Base-by-base conservation (phyloP, 2,797 vertebrate species). In the Labeo calbasu region DNA sequence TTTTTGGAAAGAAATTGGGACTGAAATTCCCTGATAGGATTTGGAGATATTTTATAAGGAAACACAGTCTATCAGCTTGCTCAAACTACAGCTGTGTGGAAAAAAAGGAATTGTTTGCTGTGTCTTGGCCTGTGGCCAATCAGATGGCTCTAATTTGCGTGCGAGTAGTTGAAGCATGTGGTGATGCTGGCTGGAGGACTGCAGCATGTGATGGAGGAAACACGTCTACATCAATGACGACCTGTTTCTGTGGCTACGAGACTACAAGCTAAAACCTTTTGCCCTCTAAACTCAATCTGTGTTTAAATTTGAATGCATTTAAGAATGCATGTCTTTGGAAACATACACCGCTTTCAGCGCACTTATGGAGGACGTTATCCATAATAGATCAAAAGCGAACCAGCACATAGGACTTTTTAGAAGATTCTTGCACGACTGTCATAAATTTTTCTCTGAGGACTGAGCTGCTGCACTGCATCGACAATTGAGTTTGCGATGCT, bases 71-170 rank as follows among this genome's bases (percentile, higher is more conserved):
- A 79, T 88, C 86, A 81, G 78, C 81, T 87, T 87, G 82, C 85
- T 77, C 28, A 32, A 48, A 36, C 70, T 68, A 78, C 79, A 69
- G 81, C 78, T 79, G 68, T 48, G 23, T 50, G 21, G 25, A 61
- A 76, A 63, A 66, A 79, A 19, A 50, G 32, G 15, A 75, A 82
- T 77, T 43, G 84, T 82, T 89, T 63, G 86, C 87, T 5, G 79
- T 88, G 23, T 66, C 19, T 51, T 94, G 92, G 93, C 91, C 75
- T 28, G 1, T 23, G 9, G 89, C 94, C 94, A 92, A 93, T 94
- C 94, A 94, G 92, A 94, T 93, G 94, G 89, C 92, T 93, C 88
- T 88, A 91, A 94, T 94, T 94, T 93, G 89, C 86, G 86, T 87
- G 78, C 85, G 86, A 88, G 91, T 55, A 79, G 79, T 73, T 85